Percentiles rank a stretch among this genome's conserved stretches.
phyloP scores from a whole-genome alignment of 2,888 invertebrate species.

The Julus scanicus region DNA sequence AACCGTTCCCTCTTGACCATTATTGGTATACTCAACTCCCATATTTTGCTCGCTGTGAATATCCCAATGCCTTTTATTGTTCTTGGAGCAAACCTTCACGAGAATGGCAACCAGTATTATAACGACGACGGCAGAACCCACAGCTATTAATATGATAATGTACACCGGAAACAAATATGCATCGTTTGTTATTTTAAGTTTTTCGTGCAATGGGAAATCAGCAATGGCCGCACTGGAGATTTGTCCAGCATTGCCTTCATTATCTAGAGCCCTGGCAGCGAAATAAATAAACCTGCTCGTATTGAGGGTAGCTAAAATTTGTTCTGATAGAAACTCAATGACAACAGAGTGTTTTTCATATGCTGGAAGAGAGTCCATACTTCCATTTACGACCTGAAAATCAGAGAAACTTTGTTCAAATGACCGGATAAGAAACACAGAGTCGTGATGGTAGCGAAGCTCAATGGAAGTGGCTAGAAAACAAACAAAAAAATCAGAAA shows the following conservation, averaged over 20 bases:
- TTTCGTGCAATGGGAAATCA: neutral
- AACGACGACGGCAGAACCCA: neutral
- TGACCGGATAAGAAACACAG: neutral
- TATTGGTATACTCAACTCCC: neutral
- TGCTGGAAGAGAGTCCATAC: neutral
- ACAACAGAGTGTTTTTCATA: neutral
- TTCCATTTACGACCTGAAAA: neutral
- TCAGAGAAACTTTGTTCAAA: neutral
- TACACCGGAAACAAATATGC: neutral
- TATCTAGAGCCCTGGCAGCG: conserved; percentile 31
- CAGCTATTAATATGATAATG: neutral
- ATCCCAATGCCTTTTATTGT: neutral
- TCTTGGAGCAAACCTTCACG: neutral
- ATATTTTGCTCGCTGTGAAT: neutral
- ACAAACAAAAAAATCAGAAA: neutral
- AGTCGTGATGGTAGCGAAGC: neutral
- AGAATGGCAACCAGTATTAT: neutral
- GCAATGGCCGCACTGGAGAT: conserved; percentile 36
- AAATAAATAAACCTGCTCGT: neutral
- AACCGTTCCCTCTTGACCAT: neutral
- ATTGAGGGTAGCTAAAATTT: neutral
- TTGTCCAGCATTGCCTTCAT: conserved; percentile 24
- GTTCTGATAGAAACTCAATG: neutral
- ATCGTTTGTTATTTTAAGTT: neutral
- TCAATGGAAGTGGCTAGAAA: neutral